Conservation (phyloP, 2,888 invertebrate genomes). For the Perdita meconis region DNA sequence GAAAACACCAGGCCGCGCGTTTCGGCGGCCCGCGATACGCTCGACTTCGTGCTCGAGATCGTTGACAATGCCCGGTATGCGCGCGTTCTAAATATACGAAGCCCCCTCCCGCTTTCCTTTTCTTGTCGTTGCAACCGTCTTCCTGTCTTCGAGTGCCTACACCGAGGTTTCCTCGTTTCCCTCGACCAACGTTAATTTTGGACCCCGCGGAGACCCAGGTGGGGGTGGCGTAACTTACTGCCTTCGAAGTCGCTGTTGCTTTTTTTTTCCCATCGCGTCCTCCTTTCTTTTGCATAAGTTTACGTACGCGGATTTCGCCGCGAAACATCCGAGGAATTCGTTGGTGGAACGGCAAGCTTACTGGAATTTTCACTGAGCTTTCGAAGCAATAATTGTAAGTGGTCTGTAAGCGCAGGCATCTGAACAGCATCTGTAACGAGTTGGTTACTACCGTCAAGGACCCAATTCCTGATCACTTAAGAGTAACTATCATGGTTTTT, state of each 20-base stretch:
- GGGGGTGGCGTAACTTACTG: constrained; percentile 19
- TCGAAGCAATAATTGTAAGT: background rate
- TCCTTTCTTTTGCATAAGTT: constrained; percentile 34
- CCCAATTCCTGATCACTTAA: too few relatives aligned
- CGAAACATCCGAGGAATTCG: constrained; percentile 24
- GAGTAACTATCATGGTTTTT: too few relatives aligned
- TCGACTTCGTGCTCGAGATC: constrained; percentile 36
- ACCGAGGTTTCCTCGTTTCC: constrained; percentile 32
- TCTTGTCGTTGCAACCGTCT: constrained; percentile 3
- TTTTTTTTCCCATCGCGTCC: background rate
- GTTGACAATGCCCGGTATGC: constrained; percentile 53
- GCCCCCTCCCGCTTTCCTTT: constrained; percentile 20
- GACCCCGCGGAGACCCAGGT: constrained; percentile 3
- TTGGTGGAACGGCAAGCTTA: background rate
- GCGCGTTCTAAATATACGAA: constrained; percentile 58
- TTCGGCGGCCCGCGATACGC: constrained; percentile 7
- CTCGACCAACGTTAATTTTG: constrained; percentile 39
- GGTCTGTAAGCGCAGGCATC: too few relatives aligned
- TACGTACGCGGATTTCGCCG: constrained; percentile 10
- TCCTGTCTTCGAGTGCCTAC: constrained; percentile 16
- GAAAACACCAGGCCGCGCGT: background rate
- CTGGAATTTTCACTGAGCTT: constrained; percentile 2
- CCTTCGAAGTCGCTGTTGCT: background rate
- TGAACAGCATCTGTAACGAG: too few relatives aligned
- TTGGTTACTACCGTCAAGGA: too few relatives aligned